Percentiles rank a stretch among this genome's conserved stretches.
Conservation (phyloP, 2,113 vertebrate genomes). For the Prolemur simus region DNA sequence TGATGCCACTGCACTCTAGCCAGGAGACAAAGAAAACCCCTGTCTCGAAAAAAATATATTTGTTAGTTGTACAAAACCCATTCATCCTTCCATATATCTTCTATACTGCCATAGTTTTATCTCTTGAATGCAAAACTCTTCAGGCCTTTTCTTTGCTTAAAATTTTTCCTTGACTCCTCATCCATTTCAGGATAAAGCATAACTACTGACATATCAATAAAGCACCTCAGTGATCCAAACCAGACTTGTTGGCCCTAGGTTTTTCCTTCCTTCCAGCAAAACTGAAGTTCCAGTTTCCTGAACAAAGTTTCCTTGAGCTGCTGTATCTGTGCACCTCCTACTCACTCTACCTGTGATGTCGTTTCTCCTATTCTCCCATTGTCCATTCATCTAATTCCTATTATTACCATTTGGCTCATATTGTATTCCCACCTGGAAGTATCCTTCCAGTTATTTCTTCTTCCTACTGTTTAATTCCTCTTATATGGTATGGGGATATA, state of each 20-base stretch:
- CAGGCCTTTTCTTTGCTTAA: not conserved
- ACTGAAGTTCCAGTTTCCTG: not conserved
- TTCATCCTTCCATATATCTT: not conserved
- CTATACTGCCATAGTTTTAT: not conserved
- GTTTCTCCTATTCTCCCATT: not conserved
- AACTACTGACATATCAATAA: not conserved
- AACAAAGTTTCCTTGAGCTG: not conserved
- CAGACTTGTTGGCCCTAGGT: not conserved
- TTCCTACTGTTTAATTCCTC: not conserved
- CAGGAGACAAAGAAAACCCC: no score
- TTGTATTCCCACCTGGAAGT: not conserved
- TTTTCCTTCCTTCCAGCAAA: not conserved
- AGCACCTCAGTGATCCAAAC: not conserved
- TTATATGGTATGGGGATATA: not conserved
- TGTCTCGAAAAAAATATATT: no score
- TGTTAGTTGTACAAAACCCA: not conserved
- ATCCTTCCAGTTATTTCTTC: not conserved
- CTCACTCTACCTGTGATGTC: not conserved
- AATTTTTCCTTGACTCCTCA: not conserved
- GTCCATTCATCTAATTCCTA: not conserved
- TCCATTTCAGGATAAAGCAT: not conserved
- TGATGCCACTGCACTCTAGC: no score
- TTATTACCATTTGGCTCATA: not conserved
- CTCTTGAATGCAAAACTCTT: not conserved
- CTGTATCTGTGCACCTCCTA: not conserved